phyloP scores from a whole-genome alignment of 2,888 invertebrate species.

The Eupithecia pulchellata region DNA sequence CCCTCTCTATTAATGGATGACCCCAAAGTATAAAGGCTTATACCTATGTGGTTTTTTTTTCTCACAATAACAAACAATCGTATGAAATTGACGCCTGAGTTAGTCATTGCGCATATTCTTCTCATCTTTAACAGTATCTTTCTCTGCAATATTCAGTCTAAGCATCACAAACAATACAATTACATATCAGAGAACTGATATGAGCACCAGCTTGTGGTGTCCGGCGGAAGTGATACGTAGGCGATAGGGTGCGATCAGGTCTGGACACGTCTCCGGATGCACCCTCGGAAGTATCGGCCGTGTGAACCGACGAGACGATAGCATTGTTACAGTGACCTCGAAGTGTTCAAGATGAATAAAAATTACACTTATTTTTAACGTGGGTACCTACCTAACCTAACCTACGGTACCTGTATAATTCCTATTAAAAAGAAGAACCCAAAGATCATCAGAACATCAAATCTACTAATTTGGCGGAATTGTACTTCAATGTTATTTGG shows the following conservation, averaged over 20 bases:
- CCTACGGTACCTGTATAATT: too few relatives aligned
- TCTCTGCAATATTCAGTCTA: not conserved
- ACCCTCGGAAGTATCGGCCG: conserved; percentile 70
- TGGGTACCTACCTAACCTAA: too few relatives aligned
- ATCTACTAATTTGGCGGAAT: too few relatives aligned
- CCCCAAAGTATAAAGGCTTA: too few relatives aligned
- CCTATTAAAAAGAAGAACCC: too few relatives aligned
- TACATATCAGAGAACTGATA: conserved; percentile 32
- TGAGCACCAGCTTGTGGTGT: conserved; percentile 61
- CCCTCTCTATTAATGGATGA: too few relatives aligned
- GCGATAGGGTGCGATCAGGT: conserved; percentile 72
- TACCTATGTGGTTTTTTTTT: not conserved
- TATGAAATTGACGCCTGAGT: not conserved
- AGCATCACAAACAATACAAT: conserved; percentile 26
- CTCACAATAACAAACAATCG: not conserved
- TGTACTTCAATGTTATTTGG: too few relatives aligned
- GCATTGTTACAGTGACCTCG: conserved; percentile 41
- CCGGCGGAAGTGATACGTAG: conserved; percentile 79
- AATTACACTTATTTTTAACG: too few relatives aligned
- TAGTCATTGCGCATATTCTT: not conserved
- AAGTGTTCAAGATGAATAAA: not conserved
- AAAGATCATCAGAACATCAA: too few relatives aligned
- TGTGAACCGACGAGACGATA: conserved; percentile 63
- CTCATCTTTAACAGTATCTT: not conserved
- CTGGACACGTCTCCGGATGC: conserved; percentile 70